Evolutionary conservation across 2,113 vertebrate species (phyloP), one percentile per base, ranked within the genome.

Genomic region (Entomyzon cyanotis): DNA sequence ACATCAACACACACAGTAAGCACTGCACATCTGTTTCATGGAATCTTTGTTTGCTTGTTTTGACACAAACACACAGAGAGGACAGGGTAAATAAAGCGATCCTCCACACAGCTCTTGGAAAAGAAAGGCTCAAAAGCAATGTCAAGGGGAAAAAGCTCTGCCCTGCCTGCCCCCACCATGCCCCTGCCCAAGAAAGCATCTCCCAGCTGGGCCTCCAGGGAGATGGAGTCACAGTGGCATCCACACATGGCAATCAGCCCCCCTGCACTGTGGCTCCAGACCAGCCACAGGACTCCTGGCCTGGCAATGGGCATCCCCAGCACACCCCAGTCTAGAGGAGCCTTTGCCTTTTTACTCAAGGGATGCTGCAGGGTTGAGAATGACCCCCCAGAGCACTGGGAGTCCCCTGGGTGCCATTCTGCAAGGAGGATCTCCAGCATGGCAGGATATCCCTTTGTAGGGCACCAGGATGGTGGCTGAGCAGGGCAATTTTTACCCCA

Each of bases 11-110:
- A 79, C 70, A 87, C 94, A 11, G 97, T 95, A 84, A 84, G 97
- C 96, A 28, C 90, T 60, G 68, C 98, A 98, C 75, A 98, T 98
- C 94, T 98, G 97, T 67, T 98, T 97, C 97, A 98, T 97, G 53
- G 98, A 97, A 90, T 98, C 98, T 47, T 98, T 25, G 2, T 98
- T 99, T 97, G 97, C 98, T 98, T 98, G 88, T 62, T 90, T 91
- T 97, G 95, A 94, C 95, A 97, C 93, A 77, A 80, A 87, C 13
- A 70, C 63, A 84, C 25, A 44, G 55, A 87, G 33, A 93, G 33
- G 63, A 95, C 68, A 37, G 17, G 64, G 85, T 53, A 87, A 95
- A 95, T 90, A 96, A 89, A 68, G 46, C 0, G 0, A 84, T 75
- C 44, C 55, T 69, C 58, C 1, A 3, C 47, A 52, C 35, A 67